Evolutionary conservation across 1,140 invertebrate species (phyloP).

Genomic region (Conopomorpha cramerella): DNA sequence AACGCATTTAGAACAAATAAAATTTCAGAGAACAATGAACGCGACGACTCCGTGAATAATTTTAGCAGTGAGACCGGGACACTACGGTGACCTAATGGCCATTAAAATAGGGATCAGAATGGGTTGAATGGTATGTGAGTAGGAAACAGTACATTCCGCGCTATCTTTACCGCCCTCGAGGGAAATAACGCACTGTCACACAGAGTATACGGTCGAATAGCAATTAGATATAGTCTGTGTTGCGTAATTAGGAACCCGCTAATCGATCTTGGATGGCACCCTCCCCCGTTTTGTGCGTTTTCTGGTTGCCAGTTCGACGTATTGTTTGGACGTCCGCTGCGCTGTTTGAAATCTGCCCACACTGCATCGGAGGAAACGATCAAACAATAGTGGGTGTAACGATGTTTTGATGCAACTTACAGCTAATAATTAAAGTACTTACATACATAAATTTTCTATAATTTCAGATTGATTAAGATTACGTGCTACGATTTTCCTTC

Average conservation of each 20-base stretch:
- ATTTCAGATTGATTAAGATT: too few species aligned
- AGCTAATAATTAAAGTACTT: too few species aligned
- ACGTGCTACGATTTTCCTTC: too few species aligned
- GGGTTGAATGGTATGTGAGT: neutral
- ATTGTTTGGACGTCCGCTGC: too few species aligned
- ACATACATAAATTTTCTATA: too few species aligned
- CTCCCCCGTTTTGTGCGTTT: too few species aligned
- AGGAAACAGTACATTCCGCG: constrained; percentile 5
- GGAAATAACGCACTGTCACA: constrained; percentile 55
- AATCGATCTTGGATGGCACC: constrained; percentile 45
- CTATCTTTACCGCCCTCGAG: constrained; percentile 50
- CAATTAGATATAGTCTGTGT: constrained; percentile 57
- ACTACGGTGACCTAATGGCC: neutral
- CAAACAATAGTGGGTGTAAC: too few species aligned
- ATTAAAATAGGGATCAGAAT: neutral
- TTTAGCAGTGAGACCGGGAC: too few species aligned
- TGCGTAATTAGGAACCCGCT: constrained; percentile 50
- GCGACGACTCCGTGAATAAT: neutral
- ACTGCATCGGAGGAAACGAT: too few species aligned
- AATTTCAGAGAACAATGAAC: neutral
- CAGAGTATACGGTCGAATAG: constrained; percentile 45
- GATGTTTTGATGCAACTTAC: too few species aligned
- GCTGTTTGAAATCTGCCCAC: too few species aligned
- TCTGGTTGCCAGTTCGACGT: too few species aligned
- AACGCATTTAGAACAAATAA: neutral